These are phyloP conservation scores for Ectemnius continuus DNA, from an alignment of 2,888 invertebrate species.

Conservation along the genomic window DNA sequence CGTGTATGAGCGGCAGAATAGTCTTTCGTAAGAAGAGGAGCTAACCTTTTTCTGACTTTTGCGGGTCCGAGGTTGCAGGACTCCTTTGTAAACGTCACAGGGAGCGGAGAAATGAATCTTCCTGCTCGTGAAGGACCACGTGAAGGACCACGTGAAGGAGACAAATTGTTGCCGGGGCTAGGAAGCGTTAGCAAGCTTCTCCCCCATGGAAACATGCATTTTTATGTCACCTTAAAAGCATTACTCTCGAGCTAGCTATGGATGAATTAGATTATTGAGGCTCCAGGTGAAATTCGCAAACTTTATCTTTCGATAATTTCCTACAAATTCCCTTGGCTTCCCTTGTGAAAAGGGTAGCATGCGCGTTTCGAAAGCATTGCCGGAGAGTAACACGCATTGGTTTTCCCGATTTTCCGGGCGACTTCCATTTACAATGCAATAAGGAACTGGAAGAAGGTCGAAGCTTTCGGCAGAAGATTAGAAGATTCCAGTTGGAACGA, in stretches of 20 bases:
- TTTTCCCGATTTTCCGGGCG: neutral
- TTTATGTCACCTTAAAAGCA: conserved; percentile 14
- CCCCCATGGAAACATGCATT: conserved; percentile 13
- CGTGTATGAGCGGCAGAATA: neutral
- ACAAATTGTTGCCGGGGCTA: conserved; percentile 36
- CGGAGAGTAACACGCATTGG: neutral
- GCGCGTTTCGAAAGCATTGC: neutral
- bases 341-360: too few species aligned
- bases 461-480: conserved; percentile 52
- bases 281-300: too few species aligned
- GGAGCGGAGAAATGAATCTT: conserved; percentile 38
- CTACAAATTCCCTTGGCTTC: too few species aligned
- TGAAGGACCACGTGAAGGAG: conserved; percentile 30
- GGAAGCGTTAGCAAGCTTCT: conserved; percentile 19
- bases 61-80: conserved; percentile 32
- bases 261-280: conserved; percentile 10
- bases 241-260: neutral
- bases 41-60: conserved; percentile 42
- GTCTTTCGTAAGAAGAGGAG: conserved; percentile 6
- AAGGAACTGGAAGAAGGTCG: conserved; percentile 29
- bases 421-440: conserved; percentile 21
- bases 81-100: conserved; percentile 37
- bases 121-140: conserved; percentile 16
- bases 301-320: too few species aligned
- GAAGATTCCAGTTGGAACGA: conserved; percentile 48